Evolutionary conservation across 2,888 invertebrate genomes (phyloP).

Genomic region (Cryptocephalus primarius): DNA sequence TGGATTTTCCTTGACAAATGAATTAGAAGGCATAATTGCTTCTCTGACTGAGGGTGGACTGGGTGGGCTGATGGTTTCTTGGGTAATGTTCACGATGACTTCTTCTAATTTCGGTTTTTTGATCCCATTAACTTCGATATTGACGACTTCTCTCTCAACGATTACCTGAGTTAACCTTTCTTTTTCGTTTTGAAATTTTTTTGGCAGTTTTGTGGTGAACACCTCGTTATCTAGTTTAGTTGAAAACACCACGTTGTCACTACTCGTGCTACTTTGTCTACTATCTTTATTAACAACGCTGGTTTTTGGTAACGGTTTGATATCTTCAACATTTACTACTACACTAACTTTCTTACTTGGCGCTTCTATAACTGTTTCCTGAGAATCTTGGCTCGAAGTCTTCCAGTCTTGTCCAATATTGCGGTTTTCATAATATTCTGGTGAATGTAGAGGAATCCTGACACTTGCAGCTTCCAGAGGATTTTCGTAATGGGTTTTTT

Average conservation of each 20-base stretch:
- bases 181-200: constrained; percentile 12
- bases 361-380: constrained; percentile 40
- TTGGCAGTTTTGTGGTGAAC: constrained; percentile 43
- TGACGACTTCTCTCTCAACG: not conserved
- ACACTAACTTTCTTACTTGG: constrained; percentile 16
- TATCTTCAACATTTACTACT: constrained; percentile 19
- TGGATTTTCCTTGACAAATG: too few species aligned
- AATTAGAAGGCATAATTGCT: too few species aligned
- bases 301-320: constrained; percentile 1
- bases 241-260: constrained; percentile 49
- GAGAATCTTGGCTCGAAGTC: constrained; percentile 40
- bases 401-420: constrained; percentile 28
- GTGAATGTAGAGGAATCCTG: constrained; percentile 65
- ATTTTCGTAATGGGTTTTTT: constrained; percentile 49
- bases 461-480: constrained; percentile 52
- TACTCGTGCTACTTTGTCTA: constrained; percentile 34
- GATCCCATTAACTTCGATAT: not conserved
- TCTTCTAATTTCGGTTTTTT: not conserved
- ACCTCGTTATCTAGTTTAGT: constrained; percentile 58
- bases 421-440: constrained; percentile 50
- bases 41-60: not conserved
- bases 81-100: not conserved
- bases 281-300: constrained; percentile 10
- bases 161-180: constrained; percentile 1
- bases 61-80: not conserved